phyloP scores from a whole-genome alignment of 2,113 vertebrate species.

The Oreotragus oreotragus region DNA sequence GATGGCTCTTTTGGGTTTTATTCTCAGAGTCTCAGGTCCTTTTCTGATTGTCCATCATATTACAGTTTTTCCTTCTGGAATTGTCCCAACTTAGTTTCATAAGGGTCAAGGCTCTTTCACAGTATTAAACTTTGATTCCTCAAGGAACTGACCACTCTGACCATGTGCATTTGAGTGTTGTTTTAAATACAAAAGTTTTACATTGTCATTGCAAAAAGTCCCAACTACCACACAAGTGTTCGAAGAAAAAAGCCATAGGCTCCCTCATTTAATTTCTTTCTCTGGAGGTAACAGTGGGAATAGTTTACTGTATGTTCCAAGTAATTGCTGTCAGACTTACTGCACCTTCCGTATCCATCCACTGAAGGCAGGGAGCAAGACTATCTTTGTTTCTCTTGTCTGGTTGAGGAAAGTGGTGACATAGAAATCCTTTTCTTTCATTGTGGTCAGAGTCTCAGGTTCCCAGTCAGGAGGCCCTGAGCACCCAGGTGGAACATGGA shows the following conservation, averaged over 20 bases:
- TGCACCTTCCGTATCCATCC: background rate
- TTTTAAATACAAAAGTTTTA: slow-evolving; percentile 10
- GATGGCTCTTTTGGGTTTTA: background rate
- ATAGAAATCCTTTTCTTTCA: background rate
- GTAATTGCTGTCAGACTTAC: background rate
- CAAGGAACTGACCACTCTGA: background rate
- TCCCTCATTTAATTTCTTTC: background rate
- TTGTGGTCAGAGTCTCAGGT: slow-evolving; percentile 61
- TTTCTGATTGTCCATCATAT: background rate
- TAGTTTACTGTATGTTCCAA: background rate
- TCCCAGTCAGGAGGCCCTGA: slow-evolving; percentile 49
- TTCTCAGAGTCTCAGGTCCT: background rate
- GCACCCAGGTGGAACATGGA: slow-evolving; percentile 47
- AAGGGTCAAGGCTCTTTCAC: background rate
- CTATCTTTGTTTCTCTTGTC: slow-evolving; percentile 10
- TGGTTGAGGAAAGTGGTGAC: background rate
- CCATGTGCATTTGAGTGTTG: background rate
- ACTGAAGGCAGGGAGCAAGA: background rate
- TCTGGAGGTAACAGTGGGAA: background rate
- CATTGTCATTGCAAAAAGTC: background rate
- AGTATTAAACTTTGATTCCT: background rate
- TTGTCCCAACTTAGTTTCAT: background rate
- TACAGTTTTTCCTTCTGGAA: background rate
- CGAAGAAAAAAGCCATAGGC: background rate
- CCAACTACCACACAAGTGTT: background rate